A percentile compares a stretch with the other conserved stretches of the same genome.
Evolutionary conservation across 2,888 invertebrate species (phyloP).

Genomic region (Dicycla oo): DNA sequence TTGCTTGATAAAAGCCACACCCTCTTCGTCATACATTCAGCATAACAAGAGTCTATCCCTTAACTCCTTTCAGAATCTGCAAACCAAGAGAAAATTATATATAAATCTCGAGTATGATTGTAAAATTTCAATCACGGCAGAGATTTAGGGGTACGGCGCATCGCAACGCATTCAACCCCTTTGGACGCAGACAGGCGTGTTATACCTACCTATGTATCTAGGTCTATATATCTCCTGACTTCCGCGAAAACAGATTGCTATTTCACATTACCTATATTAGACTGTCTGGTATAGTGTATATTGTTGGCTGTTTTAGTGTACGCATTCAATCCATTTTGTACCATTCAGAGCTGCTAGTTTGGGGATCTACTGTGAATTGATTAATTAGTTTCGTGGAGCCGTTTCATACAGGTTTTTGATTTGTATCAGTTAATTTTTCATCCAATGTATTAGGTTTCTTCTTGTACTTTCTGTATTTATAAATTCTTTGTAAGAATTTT

Average conservation of each 20-base stretch:
- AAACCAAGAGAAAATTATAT: background rate
- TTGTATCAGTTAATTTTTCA: background rate
- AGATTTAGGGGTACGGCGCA: conserved; percentile 38
- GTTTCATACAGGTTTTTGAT: background rate
- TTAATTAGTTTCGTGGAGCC: conserved; percentile 8
- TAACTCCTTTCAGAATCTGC: background rate
- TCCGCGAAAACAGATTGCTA: conserved; percentile 42
- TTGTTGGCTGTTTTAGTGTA: background rate
- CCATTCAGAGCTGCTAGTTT: background rate
- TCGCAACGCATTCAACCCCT: conserved; percentile 30
- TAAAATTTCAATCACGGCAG: conserved; percentile 28
- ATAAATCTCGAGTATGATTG: conserved; percentile 4
- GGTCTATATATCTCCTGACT: background rate
- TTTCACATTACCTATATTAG: conserved; percentile 12
- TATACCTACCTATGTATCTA: conserved; percentile 1
- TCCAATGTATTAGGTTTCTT: too few species aligned
- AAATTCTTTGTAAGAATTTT: background rate
- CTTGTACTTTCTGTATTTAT: background rate
- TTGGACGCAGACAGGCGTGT: conserved; percentile 30
- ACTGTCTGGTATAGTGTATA: background rate
- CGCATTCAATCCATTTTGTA: conserved; percentile 23
- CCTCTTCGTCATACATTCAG: background rate
- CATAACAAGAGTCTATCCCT: background rate
- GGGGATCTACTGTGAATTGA: background rate
- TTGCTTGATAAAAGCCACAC: background rate